Base-by-base conservation (phyloP, 2,888 invertebrate species). In the Cryptus armator region DNA sequence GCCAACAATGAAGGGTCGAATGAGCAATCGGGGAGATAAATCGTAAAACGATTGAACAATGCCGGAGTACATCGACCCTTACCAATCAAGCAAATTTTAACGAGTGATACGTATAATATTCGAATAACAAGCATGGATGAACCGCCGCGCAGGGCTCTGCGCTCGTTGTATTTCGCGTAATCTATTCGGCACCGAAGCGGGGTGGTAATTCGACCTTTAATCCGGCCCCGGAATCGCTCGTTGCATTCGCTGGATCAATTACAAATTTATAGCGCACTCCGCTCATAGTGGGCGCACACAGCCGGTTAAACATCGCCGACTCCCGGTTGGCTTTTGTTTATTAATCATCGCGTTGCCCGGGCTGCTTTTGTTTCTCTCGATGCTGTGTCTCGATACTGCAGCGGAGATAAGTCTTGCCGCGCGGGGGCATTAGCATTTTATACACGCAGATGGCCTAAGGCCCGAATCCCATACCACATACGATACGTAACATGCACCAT, bases 391-490 rank as follows among this genome's bases (percentile, higher is more conserved):
- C 76, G 83, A 84, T 81, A 37, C 79, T 84, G 51, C 77, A 70
- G 9, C 29, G 51, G 76, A 84, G 84, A 86, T 82, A 86, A 87
- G 84, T 83, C 75, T 80, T 72, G 68, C 76, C 77, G 72, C 59
- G 71, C 74, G 86, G 85, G 84, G 83, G 75, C 85, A 89, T 89
- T 89, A 87, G 88, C 88, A 88, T 89, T 89, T 88, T 86, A 85
- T 85, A 71, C 78, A 85, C 86, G 86, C 88, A 89, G 88, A 89
- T 89, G 89, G 89, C 84, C 87, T 79, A 72, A 70, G 74, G 74
- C 80, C 80, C 85, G 37, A 85, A 87, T 86, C 66, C 53, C 72
- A 72, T 53, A 79, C 43, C 24, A 32, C 37, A 56, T 53, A 62
- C 16, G 29, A 70, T 72, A 59, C n/a, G 56, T 75, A 75, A 16